Conservation (phyloP, 2,797 vertebrate species). For the Rhynchotus rufescens region DNA sequence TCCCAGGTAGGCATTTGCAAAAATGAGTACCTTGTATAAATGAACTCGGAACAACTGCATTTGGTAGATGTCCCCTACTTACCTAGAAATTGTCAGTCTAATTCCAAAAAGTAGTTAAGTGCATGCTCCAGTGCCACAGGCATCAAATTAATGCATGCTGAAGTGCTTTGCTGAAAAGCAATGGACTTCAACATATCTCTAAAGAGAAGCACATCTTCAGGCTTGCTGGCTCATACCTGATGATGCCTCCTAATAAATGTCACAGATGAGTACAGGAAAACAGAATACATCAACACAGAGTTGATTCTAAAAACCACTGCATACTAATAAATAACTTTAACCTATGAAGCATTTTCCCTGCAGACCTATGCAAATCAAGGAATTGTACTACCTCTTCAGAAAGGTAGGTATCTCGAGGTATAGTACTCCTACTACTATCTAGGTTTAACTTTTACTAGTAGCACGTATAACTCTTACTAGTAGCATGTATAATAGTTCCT, state of each 20-base stretch:
- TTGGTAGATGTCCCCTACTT: not conserved
- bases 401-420: not conserved
- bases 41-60: not conserved
- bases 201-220: not conserved
- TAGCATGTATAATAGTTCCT: not conserved
- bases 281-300: not conserved
- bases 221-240: not conserved
- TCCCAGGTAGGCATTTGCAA: not conserved
- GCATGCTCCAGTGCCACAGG: not conserved
- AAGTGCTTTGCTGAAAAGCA: not conserved
- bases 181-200: not conserved
- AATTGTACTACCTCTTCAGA: not conserved
- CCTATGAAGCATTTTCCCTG: not conserved
- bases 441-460: accelerated
- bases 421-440: not conserved
- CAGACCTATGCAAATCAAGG: not conserved
- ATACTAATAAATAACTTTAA: not conserved
- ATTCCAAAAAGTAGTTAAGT: not conserved
- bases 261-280: not conserved
- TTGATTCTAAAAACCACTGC: not conserved
- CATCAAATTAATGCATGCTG: not conserved
- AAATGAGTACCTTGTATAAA: not conserved
- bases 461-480: not conserved
- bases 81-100: not conserved
- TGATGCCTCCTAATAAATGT: not conserved